Evolutionary conservation across 1,140 invertebrate species (phyloP), one percentile per base, ranked within the genome.

Genomic region (Megalonaias nervosa): DNA sequence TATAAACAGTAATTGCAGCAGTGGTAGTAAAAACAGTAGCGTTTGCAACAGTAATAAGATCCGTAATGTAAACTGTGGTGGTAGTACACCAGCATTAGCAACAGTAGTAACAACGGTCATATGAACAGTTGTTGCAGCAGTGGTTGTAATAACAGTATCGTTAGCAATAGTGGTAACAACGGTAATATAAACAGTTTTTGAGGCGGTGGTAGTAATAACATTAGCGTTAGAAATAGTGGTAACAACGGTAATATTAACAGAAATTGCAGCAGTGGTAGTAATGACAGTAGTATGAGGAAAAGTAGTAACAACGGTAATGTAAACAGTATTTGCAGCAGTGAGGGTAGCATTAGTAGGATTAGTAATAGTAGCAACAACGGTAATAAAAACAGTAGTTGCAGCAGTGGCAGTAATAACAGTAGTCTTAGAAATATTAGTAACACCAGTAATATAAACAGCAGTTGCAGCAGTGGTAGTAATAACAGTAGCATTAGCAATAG

Each of bases 201-300:
- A 19, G 70, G 55, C 38, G 48, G 64, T 70, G 48, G 72, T 74
- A 69, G 72, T 74, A 70, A 64, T 21, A 62, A 61, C 57, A 74
- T 58, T 73, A 65, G 71, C 19, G 13, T 60, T 74, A 74, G 71
- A 67, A 66, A 61, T 66, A 73, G 71, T 73, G 66, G 59, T 73
- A 67, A 60, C 57, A 74, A 26, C n/a, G 55, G 68, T 56, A 70
- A 38, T 66, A 73, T 58, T 66, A 73, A 60, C 55, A 74, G 71
- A 38, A 74, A 61, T 66, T 68, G 62, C 21, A 74, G 71, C 2
- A 74, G 71, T 2, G 67, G 71, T 31, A 70, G 48, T 56, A 92
- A 92, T 12, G 82, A 77, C 0, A 87, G 81, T 31, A 88, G 70
- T 73, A 86, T 86, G 82, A 81, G 64, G 71, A 91, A 75, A 66